Conservation (phyloP, 2,113 vertebrate genomes). For the Cranoglanis bouderius region DNA sequence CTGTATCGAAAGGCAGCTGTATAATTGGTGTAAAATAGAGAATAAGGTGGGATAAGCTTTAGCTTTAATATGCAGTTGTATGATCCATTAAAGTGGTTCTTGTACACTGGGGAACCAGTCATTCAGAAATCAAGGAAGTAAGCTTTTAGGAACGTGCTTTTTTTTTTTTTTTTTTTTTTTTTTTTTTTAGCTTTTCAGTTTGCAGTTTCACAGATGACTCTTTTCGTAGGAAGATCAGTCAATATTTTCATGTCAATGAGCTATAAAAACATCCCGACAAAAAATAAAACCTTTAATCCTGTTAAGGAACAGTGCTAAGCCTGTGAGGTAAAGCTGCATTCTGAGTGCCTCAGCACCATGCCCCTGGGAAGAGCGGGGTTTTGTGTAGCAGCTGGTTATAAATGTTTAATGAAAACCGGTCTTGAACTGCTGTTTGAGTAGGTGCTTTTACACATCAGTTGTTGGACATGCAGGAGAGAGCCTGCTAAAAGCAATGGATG, state of each 20-base stretch:
- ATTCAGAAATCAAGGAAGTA: background rate
- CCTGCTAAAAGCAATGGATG: conserved; percentile 2
- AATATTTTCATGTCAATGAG: background rate
- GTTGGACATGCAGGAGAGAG: background rate
- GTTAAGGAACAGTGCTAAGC: conserved; percentile 5
- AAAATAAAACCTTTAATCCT: conserved; percentile 10
- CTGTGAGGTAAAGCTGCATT: background rate
- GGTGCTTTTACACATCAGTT: conserved; percentile 27
- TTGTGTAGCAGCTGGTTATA: conserved; percentile 36
- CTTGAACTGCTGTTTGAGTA: conserved; percentile 39
- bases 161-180: too few species aligned
- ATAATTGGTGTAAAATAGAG: background rate
- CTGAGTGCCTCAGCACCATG: background rate
- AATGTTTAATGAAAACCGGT: conserved; percentile 50
- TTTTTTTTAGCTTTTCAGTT: background rate
- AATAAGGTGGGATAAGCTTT: background rate
- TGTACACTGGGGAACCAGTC: background rate
- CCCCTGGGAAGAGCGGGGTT: background rate
- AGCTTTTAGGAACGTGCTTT: background rate
- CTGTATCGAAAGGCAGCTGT: background rate
- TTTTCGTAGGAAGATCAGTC: background rate
- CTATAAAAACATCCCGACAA: background rate
- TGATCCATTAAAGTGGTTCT: background rate
- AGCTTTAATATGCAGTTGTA: background rate
- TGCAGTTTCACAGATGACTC: background rate